Conservation (phyloP, 2,113 vertebrate genomes). For the Leptodactylus fuscus region DNA sequence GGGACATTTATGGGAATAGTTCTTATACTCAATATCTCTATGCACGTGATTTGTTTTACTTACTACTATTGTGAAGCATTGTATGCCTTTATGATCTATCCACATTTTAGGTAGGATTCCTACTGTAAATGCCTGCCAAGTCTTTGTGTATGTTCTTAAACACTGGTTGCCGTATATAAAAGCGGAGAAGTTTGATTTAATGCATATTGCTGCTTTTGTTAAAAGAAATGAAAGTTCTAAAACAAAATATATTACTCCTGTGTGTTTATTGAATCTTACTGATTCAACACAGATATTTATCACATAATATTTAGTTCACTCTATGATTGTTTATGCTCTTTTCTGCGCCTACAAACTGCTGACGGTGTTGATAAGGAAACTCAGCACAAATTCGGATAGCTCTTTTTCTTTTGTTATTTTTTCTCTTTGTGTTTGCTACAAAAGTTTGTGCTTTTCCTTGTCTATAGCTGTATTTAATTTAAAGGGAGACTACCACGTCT, state of each 20-base stretch:
- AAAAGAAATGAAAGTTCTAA: slow-evolving; percentile 29
- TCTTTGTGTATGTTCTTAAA: slow-evolving; percentile 13
- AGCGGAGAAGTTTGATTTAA: neutral
- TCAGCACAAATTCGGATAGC: slow-evolving; percentile 17
- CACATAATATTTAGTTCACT: slow-evolving; percentile 43
- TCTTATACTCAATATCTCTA: no score
- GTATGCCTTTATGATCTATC: neutral
- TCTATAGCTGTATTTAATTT: neutral
- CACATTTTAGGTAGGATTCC: neutral
- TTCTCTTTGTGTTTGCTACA: neutral
- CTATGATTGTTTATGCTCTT: slow-evolving; percentile 24
- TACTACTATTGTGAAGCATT: neutral
- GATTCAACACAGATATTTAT: slow-evolving; percentile 46
- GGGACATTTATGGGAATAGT: neutral
- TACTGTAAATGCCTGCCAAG: neutral
- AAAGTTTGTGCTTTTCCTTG: neutral
- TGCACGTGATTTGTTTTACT: neutral
- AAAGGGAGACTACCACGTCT: no score
- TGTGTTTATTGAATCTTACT: slow-evolving; percentile 34
- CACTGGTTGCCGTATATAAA: neutral
- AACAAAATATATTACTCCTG: slow-evolving; percentile 32
- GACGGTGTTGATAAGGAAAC: slow-evolving; percentile 19
- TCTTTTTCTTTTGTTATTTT: slow-evolving; percentile 15
- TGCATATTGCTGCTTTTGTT: slow-evolving; percentile 20
- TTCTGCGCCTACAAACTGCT: slow-evolving; percentile 23